Evolutionary conservation across 2,888 invertebrate genomes (phyloP), one percentile per base, ranked within the genome.

Genomic region (Diaphora mendica): DNA sequence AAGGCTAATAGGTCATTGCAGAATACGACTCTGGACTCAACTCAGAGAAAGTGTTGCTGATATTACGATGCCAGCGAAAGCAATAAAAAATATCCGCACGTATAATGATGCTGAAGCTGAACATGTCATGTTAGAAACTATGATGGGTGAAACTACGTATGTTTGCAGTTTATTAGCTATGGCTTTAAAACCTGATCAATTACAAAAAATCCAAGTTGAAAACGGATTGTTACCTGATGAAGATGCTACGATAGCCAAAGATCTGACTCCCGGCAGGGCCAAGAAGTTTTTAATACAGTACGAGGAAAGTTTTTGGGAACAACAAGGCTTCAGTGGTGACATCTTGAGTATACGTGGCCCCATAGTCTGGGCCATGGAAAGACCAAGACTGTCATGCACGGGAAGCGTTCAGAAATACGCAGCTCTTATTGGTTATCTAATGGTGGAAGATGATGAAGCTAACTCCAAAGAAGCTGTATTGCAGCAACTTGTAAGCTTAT

Each of bases 311-410:
- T 94, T 95, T 82, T 96, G 96, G 95, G 87, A 87, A 65, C 78
- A 78, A 15, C 86, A 88, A 55, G 95, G 95, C 0, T 95, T 89
- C 70, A 95, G 94, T 76, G 96, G 96, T 2, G 95, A 95, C 70
- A 94, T 95, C 73, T 86, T 96, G 3, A 95, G 95, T 79, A 84
- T 94, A 64, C 89, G 89, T 67, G 96, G 96, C 9, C 95, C 95
- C 0, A 93, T 96, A 3, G 85, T 95, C n/a, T 95, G 95, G 95
- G 95, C 95, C 0, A 95, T 93, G 86, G 92, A 94, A 75, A 89
- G 87, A 13, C 95, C 95, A 0, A 88, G 77, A 67, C 55, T 93
- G 74, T 92, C 94, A 2, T 86, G 86, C 1, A 91, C 91, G 1
- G 92, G 92, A 2, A 91, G 90, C 69, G 67, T 79, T 3, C 90